A percentile compares a stretch with the other conserved stretches of the same genome.
phyloP scores from a whole-genome alignment of 1,140 invertebrate species.

The Microvelia longipes region DNA sequence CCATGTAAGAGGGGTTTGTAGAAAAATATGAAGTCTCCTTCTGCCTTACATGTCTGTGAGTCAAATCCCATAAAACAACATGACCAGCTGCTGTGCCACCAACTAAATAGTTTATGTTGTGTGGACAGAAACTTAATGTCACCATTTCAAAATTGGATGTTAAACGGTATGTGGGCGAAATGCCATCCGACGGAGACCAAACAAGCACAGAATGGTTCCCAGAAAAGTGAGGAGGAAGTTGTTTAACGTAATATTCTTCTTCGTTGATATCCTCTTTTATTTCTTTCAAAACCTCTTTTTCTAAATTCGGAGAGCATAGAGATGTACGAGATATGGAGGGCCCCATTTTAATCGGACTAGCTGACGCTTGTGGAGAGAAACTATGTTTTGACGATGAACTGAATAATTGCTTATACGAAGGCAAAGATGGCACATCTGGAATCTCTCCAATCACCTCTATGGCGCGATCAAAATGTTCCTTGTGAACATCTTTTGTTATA shows the following conservation, averaged over 20 bases:
- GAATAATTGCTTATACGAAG: too few species aligned
- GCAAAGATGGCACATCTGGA: too few species aligned
- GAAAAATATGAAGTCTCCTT: constrained; percentile 43
- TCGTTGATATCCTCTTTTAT: neutral
- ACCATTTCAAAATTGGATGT: constrained; percentile 47
- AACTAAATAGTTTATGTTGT: constrained; percentile 46
- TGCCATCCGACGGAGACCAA: neutral
- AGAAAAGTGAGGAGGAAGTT: neutral
- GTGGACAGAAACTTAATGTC: constrained; percentile 45
- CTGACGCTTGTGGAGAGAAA: too few species aligned
- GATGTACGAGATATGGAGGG: too few species aligned
- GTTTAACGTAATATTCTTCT: neutral
- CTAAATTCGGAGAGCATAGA: neutral
- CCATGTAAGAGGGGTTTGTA: constrained; percentile 42
- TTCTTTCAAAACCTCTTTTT: neutral
- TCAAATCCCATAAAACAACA: constrained; percentile 54
- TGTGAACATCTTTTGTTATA: neutral
- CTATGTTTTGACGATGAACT: too few species aligned
- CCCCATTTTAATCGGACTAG: too few species aligned
- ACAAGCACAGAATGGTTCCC: neutral
- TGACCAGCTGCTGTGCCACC: constrained; percentile 55
- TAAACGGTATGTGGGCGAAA: constrained; percentile 28
- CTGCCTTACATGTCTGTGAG: constrained; percentile 42
- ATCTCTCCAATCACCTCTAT: neutral
- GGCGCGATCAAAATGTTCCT: neutral